phyloP scores from a whole-genome alignment of 2,888 invertebrate species.

The Achlya flavicornis region DNA sequence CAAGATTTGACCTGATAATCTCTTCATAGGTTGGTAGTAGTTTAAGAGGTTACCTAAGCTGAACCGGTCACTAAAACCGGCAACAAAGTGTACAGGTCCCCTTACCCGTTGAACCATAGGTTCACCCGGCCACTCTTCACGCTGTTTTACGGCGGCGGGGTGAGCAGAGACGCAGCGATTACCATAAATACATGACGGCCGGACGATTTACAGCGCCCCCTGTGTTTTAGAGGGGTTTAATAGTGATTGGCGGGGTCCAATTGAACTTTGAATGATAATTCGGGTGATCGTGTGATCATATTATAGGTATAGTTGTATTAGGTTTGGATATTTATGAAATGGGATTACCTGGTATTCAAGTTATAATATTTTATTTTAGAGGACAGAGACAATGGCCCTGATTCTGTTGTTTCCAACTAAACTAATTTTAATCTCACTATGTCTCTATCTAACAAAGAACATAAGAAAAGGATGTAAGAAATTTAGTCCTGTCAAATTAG shows the following conservation, averaged over 20 bases:
- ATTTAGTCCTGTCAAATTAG: too few species aligned
- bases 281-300: neutral
- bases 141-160: conserved; percentile 24
- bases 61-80: neutral
- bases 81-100: neutral
- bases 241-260: neutral
- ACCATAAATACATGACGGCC: conserved; percentile 14
- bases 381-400: too few species aligned
- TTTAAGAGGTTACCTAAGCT: neutral
- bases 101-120: neutral
- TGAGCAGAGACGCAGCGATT: conserved; percentile 20
- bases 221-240: conserved; percentile 11
- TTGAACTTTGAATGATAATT: conserved; percentile 7
- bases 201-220: conserved; percentile 8
- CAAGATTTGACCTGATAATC: too few species aligned
- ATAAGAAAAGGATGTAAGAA: too few species aligned
- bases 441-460: too few species aligned
- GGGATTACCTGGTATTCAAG: neutral
- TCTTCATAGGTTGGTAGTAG: too few species aligned
- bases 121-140: conserved; percentile 25
- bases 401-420: too few species aligned
- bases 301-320: neutral
- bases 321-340: neutral
- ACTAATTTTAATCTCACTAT: too few species aligned
- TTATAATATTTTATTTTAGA: neutral